phyloP scores from a whole-genome alignment of 2,113 vertebrate species.

The Alligator sinensis region DNA sequence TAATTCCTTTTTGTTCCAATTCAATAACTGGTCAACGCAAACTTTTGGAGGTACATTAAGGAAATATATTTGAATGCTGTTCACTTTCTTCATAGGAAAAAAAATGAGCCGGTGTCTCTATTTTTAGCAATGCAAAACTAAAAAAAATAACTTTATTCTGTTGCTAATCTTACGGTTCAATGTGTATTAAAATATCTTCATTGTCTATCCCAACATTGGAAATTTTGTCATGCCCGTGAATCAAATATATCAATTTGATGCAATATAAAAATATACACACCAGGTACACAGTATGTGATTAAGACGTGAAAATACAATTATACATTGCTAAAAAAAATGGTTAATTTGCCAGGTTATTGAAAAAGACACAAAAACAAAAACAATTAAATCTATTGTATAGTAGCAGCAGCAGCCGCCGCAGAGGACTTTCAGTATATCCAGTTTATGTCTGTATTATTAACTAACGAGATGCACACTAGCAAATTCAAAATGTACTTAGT shows the following conservation, averaged over 20 bases:
- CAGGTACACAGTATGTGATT: neutral
- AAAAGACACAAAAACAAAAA: neutral
- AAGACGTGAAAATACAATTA: neutral
- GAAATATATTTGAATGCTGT: neutral
- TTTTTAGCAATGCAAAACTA: neutral
- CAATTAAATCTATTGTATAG: neutral
- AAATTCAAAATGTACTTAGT: constrained; percentile 33
- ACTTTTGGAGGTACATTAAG: neutral
- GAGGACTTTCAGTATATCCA: constrained; percentile 5
- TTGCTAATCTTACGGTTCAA: neutral
- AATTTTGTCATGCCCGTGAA: neutral
- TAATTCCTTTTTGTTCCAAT: neutral
- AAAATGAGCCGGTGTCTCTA: neutral
- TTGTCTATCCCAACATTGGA: neutral
- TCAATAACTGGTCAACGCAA: neutral
- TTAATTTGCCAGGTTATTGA: neutral
- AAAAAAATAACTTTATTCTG: neutral
- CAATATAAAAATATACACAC: neutral
- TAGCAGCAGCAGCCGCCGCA: neutral
- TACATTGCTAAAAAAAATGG: neutral
- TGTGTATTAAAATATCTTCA: neutral
- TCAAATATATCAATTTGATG: neutral
- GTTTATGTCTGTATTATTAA: neutral
- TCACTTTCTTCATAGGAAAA: neutral
- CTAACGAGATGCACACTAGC: constrained; percentile 18